A percentile compares a stretch with the other conserved stretches of the same genome.
These are phyloP conservation scores for Campaea margaritaria DNA, from an alignment of 2,888 invertebrate genomes.

Conservation along the genomic window DNA sequence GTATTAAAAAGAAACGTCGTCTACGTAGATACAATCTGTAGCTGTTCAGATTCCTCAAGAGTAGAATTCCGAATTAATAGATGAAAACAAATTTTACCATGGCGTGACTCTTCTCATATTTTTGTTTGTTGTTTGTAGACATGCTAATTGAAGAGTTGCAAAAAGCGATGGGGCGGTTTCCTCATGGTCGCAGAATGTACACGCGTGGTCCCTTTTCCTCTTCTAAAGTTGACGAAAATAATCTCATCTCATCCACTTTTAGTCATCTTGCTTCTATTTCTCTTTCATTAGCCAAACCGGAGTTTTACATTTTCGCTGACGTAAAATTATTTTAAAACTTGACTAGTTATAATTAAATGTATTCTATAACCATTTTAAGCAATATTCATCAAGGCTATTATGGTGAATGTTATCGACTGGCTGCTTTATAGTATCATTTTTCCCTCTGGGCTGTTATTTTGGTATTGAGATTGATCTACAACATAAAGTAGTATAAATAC, in stretches of 20 bases:
- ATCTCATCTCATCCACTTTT: no score
- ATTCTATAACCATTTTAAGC: slow-evolving; percentile 28
- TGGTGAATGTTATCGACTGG: slow-evolving; percentile 55
- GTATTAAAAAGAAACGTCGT: slow-evolving; percentile 70
- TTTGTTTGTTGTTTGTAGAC: no score
- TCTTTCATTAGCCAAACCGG: slow-evolving; percentile 13
- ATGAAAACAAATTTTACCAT: neutral
- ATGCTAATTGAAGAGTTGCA: no score
- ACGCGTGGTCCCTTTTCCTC: no score
- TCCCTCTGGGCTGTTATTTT: slow-evolving; percentile 56
- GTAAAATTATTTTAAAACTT: slow-evolving; percentile 25
- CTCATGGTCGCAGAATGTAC: no score
- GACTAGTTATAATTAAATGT: slow-evolving; percentile 29
- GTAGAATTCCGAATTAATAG: slow-evolving; percentile 4
- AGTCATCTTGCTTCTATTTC: neutral
- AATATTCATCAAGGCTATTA: slow-evolving; percentile 48
- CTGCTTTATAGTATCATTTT: slow-evolving; percentile 56
- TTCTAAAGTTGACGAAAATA: no score
- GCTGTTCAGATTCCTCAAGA: neutral
- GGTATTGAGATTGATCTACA: slow-evolving; percentile 33
- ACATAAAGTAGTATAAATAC: slow-evolving; percentile 1
- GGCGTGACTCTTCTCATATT: no score
- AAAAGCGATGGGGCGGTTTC: no score
- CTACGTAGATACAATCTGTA: slow-evolving; percentile 68
- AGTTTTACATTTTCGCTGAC: slow-evolving; percentile 16